Base-by-base conservation (phyloP, 2,113 vertebrate genomes). In the Plestiodon gilberti region DNA sequence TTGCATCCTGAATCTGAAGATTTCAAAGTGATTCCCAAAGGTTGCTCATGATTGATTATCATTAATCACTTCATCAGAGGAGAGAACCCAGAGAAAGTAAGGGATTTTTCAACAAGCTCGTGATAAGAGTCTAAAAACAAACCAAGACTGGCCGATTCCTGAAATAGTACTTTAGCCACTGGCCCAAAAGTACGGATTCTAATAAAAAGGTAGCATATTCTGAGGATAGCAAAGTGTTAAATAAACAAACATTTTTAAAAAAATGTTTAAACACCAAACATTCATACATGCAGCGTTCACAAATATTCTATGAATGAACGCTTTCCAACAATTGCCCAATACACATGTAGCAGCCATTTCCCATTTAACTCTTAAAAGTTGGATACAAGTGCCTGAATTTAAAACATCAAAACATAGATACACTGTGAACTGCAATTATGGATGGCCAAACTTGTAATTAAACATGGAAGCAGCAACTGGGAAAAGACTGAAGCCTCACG, bases 1-100 rank as follows among this genome's bases (percentile, higher is more conserved):
- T 11, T 59, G 13, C 25, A 61, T 33, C 40, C 86, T 20, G 35
- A 1, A 59, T 38, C 22, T 88, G 61, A 67, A 22, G 2, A 10
- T 40, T 74, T 48, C 81, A 87, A 73, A 89, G 38, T 20, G 4
- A 67, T 3, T 82, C 74, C 78, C 6, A 89, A 78, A 79, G 78
- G 25, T 83, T 83, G 89, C 67, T 70, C 18, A 25, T 61, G 70
- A 62, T 64, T 67, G 55, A 52, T 20, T 23, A 65, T 69, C 79
- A 77, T 82, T 57, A 86, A 86, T 81, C 40, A 55, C 69, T 81
- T 81, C 78, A 86, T 81, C 78, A 86, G 13, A 81, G 48, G 40
- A 52, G 78, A 81, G 23, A 81, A 64, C 57, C 23, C 40, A 55
- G 22, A 33, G 28, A 82, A 77, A 79, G 48, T 25, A 80, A 78